Base-by-base conservation (phyloP, 1,140 invertebrate genomes). In the Hylyphantes graminicola region DNA sequence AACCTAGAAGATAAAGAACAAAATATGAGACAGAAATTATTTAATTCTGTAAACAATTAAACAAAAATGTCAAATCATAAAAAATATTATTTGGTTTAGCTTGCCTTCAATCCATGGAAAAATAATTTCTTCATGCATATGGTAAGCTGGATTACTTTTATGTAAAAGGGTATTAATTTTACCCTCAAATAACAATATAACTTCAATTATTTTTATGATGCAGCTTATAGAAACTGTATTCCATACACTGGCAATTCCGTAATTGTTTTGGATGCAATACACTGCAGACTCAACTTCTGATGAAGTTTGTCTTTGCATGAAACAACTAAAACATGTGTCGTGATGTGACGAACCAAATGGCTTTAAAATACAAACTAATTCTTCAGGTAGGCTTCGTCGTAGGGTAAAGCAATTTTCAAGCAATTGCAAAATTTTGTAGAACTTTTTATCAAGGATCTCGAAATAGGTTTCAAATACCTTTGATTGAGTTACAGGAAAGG, bases 251-350 rank as follows among this genome's bases (percentile, higher is more conserved):
- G 64, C 80, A 4, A 50, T 73, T 21, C 54, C 59, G 63, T 51
- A 73, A 54, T 73, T 61, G 48, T 48, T 64, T 53, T 73, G 7
- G 54, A 81, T 64, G 54, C 59, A 83, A 12, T 83, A 70, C 11
- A 83, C 11, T 8, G 55, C 55, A 67, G 70, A 55, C 54, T 61
- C 53, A 10, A 83, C 17, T 65, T 75, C 72, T 51, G 50, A 48
- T n/a, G 17, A 8, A 17, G 57, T 21, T 74, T 50, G 64, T 7
- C 55, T 74, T 83, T 75, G 70, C 48, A 83, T 15, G 67, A 83
- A 83, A 53, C 80, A 83, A 50, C 8, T 65, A n/a, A 74, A 83
- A 19, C 80, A 83, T n/a, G 70, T 67, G n/a, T 74, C 59, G 48
- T 19, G 3, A 54, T 51, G 35, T n/a, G 51, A 48, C 9, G 19